These are phyloP conservation scores for Hydrozoanthus tunicans DNA, from an alignment of 64 coral and sea anemone species.

Conservation along the genomic window DNA sequence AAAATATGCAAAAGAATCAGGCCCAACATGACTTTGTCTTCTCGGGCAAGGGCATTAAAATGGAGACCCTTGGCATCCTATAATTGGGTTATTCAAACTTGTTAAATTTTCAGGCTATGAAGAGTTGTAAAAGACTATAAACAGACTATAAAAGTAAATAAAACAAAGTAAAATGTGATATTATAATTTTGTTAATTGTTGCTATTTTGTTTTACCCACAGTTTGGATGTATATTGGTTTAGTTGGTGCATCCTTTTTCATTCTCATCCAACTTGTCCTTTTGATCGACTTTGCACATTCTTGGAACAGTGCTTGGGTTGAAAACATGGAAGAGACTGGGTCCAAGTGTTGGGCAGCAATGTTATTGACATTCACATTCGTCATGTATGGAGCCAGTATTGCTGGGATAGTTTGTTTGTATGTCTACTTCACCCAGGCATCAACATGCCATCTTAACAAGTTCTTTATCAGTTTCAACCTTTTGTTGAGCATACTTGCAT, in stretches of 20 bases:
- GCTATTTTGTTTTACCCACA: not conserved
- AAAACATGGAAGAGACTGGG: slow-evolving; percentile 85
- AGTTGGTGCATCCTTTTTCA: slow-evolving; percentile 81
- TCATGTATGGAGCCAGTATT: slow-evolving; percentile 81
- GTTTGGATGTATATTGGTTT: slow-evolving; percentile 90
- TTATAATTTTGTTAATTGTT: no score
- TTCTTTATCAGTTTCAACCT: slow-evolving; percentile 95
- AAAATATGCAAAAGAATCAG: no score
- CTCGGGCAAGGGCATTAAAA: no score
- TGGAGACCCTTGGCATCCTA: no score
- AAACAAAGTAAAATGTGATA: no score
- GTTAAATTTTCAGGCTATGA: no score
- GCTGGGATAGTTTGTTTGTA: slow-evolving; percentile 84
- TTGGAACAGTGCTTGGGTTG: slow-evolving; percentile 91
- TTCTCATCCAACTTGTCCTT: slow-evolving; percentile 84
- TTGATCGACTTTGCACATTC: slow-evolving; percentile 94
- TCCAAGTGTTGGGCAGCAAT: slow-evolving; percentile 88
- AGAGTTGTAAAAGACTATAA: no score
- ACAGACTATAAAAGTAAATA: no score
- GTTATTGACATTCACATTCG: slow-evolving; percentile 74
- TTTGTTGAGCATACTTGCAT: slow-evolving; percentile 80
- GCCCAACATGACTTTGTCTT: no score
- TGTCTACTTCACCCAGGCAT: slow-evolving; percentile 72
- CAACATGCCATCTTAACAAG: slow-evolving; percentile 84
- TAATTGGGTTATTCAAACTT: no score